Conservation (phyloP, 2,888 invertebrate species). For the Calliphora vomitoria region DNA sequence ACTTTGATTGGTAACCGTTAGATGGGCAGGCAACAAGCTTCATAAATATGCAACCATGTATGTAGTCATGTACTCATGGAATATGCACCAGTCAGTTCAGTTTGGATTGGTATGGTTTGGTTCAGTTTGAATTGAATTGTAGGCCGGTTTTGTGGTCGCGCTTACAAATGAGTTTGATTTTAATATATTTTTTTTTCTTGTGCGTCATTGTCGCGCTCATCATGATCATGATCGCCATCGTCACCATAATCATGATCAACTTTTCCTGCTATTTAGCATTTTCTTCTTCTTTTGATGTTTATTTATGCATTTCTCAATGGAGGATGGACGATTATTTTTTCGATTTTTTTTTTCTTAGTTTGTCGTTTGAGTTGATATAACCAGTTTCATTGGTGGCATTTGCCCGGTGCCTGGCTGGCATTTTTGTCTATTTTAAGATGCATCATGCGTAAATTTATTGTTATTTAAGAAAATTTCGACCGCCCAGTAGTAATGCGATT, state of each 20-base stretch:
- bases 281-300: constrained; percentile 49
- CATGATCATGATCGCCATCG: constrained; percentile 16
- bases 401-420: constrained; percentile 9
- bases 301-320: constrained; percentile 65
- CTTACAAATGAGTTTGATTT: constrained; percentile 40
- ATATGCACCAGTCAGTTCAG: background rate
- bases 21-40: constrained; percentile 62
- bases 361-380: constrained; percentile 29
- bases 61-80: background rate
- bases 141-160: constrained; percentile 59
- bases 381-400: constrained; percentile 58
- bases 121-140: constrained; percentile 50
- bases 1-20: constrained; percentile 73
- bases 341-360: background rate
- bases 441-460: constrained; percentile 73
- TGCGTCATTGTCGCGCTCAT: constrained; percentile 40
- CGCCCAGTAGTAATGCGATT: constrained; percentile 75
- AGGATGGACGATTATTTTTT: constrained; percentile 30
- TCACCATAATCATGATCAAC: constrained; percentile 25
- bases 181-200: constrained; percentile 24
- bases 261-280: constrained; percentile 64
- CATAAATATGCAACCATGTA: constrained; percentile 46
- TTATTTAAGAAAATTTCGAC: constrained; percentile 72
- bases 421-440: constrained; percentile 62
- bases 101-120: constrained; percentile 15